Conservation (phyloP, 2,797 vertebrate genomes). For the Cynopterus sphinx region DNA sequence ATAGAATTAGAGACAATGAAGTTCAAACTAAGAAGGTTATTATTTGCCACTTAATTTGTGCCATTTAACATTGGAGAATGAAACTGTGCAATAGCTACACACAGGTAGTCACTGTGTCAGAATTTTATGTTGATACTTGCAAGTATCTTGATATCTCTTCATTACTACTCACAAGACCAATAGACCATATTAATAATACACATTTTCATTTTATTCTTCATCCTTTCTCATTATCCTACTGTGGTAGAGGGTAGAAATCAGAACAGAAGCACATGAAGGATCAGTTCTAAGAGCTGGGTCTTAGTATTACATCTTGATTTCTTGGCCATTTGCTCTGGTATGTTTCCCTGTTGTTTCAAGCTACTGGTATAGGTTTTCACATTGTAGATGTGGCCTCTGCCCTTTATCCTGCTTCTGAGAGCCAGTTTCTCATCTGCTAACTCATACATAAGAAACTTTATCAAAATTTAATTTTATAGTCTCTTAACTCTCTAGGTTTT, state of each 20-base stretch:
- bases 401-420: neutral
- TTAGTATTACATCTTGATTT: neutral
- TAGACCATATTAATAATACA: neutral
- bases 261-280: neutral
- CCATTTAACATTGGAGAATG: neutral
- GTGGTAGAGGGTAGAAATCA: neutral
- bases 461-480: conserved; percentile 23
- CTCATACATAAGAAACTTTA: neutral
- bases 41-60: neutral
- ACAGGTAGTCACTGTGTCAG: neutral
- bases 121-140: neutral
- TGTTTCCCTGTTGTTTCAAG: neutral
- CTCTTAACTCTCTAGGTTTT: neutral
- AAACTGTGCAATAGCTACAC: neutral
- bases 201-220: neutral
- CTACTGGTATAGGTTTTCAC: neutral
- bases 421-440: neutral
- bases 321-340: neutral
- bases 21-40: neutral
- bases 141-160: neutral
- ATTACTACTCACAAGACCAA: neutral
- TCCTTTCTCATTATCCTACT: neutral
- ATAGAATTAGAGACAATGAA: neutral
- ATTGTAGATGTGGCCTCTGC: neutral
- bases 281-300: neutral